These are phyloP conservation scores for Diplodus puntazzo DNA, from an alignment of 2,797 vertebrate species.

Conservation along the genomic window DNA sequence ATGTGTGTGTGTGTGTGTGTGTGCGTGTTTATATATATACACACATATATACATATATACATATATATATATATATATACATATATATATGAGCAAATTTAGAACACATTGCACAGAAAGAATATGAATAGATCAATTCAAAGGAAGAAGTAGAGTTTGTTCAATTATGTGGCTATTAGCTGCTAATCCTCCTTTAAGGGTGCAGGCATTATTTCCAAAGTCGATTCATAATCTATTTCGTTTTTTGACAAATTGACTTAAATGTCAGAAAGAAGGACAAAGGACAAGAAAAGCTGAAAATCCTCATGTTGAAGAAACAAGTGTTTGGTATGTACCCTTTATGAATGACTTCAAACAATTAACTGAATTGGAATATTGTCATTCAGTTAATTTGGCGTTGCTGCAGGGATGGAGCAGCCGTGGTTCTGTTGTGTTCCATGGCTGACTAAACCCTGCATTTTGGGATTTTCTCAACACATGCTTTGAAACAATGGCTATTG, in stretches of 20 bases:
- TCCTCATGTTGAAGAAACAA: slow-evolving; percentile 7
- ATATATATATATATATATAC: too few species aligned
- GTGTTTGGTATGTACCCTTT: not conserved
- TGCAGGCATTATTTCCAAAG: slow-evolving; percentile 32
- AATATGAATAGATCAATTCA: slow-evolving; percentile 16
- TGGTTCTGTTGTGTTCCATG: slow-evolving; percentile 31
- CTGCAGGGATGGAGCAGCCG: slow-evolving; percentile 17
- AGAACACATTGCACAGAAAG: not conserved
- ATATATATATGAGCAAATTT: not conserved
- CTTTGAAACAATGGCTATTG: slow-evolving; percentile 60
- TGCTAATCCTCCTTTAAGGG: slow-evolving; percentile 40
- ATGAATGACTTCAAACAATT: slow-evolving; percentile 21
- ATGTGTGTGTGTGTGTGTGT: too few species aligned
- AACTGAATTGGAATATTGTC: slow-evolving; percentile 29
- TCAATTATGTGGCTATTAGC: slow-evolving; percentile 30
- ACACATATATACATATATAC: too few species aligned
- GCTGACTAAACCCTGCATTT: slow-evolving; percentile 41
- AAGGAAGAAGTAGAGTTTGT: not conserved
- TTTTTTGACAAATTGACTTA: slow-evolving; percentile 22
- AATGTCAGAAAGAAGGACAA: slow-evolving; percentile 19
- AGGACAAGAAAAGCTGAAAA: slow-evolving; percentile 14
- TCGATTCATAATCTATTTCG: slow-evolving; percentile 11
- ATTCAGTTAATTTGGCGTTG: slow-evolving; percentile 25
- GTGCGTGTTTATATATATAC: too few species aligned
- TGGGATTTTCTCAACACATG: slow-evolving; percentile 43